Base-by-base conservation (phyloP, 2,113 vertebrate species). In the Boleophthalmus pectinirostris region DNA sequence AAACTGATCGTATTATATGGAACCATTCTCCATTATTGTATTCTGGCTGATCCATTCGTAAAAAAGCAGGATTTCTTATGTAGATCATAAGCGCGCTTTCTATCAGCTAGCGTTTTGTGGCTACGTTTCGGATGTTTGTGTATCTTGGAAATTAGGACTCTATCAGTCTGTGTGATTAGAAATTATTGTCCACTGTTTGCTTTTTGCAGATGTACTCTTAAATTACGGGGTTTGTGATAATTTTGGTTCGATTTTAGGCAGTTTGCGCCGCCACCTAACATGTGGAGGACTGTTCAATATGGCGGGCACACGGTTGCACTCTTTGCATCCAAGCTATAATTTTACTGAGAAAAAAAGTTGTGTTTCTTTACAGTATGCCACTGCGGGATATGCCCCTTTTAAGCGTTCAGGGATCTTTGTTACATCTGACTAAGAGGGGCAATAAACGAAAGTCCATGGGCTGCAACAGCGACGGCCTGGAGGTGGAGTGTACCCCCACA, bases 401-500 rank as follows among this genome's bases (percentile, higher is more conserved):
- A 2, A 82, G 64, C 79, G 86, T 94, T 0, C 89, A 85, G 68
- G 87, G 84, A 57, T 91, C 90, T 67, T 75, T 88, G 87, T 23
- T 89, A 77, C 73, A 73, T 46, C 63, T 79, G 71, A 24, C 80
- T 20, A 70, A 35, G 25, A 78, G 58, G 70, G 69, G 3, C 47
- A 74, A 10, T 69, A 93, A 91, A 60, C 75, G 79, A 33, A 87
- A 74, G 65, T 81, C 79, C 46, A 75, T 72, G 29, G 60, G 33
- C 14, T 47, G 20, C 11, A 78, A 80, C 3, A 51, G 46, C 0
- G 94, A 95, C 29, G 91, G 88, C 2, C 83, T 90, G 71, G 93
- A 92, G 69, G 87, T 85, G 0, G 95, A 97, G n/a, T 97, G 95
- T 79, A 95, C 93, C 0, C 95, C 95, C 0, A 92, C 94, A 29